These are phyloP conservation scores for Sebastes hubbsi DNA, from an alignment of 2,797 vertebrate species.

Conservation along the genomic window DNA sequence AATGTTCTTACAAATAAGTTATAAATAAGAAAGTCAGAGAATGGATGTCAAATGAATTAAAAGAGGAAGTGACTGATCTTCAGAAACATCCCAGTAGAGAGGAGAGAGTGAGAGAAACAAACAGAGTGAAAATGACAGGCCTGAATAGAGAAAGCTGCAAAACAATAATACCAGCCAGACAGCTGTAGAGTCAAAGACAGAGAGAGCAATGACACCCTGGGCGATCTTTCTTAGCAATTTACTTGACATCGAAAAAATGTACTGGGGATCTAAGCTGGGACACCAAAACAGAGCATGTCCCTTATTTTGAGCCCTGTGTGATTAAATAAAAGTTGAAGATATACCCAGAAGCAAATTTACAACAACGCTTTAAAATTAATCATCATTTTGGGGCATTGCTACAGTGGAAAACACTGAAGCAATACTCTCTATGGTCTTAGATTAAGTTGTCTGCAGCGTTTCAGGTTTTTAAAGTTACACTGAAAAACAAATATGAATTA, in stretches of 20 bases:
- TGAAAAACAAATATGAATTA: background rate
- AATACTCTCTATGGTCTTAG: background rate
- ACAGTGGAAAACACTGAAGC: background rate
- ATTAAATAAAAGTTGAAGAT: background rate
- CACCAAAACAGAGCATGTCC: background rate
- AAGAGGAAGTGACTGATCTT: slow-evolving; percentile 19
- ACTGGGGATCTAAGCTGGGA: background rate
- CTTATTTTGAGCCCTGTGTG: background rate
- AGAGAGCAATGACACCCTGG: slow-evolving; percentile 23
- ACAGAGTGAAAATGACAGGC: slow-evolving; percentile 41
- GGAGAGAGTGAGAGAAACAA: slow-evolving; percentile 23
- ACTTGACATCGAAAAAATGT: slow-evolving; percentile 28
- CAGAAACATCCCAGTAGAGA: slow-evolving; percentile 17
- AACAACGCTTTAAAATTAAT: background rate
- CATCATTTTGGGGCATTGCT: background rate
- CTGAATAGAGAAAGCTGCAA: slow-evolving; percentile 21
- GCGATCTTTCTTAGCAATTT: slow-evolving; percentile 24
- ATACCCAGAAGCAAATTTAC: background rate
- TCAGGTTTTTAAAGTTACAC: background rate
- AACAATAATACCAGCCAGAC: slow-evolving; percentile 17
- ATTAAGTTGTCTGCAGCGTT: background rate
- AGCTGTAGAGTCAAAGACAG: slow-evolving; percentile 17
- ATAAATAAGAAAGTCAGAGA: background rate
- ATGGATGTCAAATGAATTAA: slow-evolving; percentile 27
- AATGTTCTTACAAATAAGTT: background rate